These are phyloP conservation scores for Dynastes hyllus DNA, from an alignment of 2,888 invertebrate genomes.

Conservation along the genomic window DNA sequence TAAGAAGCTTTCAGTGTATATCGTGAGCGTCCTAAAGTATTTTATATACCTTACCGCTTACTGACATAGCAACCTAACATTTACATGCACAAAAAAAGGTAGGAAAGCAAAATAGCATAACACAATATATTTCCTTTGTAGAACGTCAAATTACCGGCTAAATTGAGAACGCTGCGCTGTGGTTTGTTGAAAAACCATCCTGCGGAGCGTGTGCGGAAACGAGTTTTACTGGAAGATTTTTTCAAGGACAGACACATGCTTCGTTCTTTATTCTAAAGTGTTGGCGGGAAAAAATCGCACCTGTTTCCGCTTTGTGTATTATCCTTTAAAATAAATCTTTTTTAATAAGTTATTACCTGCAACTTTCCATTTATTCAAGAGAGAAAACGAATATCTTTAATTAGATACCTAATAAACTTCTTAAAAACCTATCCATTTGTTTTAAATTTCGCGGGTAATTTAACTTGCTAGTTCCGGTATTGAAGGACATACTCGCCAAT, in stretches of 20 bases:
- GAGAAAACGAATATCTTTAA: too few relatives aligned
- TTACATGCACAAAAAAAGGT: constrained; percentile 30
- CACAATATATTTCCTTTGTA: constrained; percentile 25
- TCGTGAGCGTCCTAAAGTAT: constrained; percentile 3
- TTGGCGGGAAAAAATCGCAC: neutral
- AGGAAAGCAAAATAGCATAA: constrained; percentile 34
- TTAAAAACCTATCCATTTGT: too few relatives aligned
- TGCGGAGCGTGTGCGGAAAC: too few relatives aligned
- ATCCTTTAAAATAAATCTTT: too few relatives aligned
- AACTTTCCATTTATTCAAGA: too few relatives aligned
- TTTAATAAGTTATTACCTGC: too few relatives aligned
- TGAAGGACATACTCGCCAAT: too few relatives aligned
- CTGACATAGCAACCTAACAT: constrained; percentile 32
- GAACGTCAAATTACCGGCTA: constrained; percentile 45
- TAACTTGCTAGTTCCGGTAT: too few relatives aligned
- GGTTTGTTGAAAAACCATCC: too few relatives aligned
- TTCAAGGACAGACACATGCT: neutral
- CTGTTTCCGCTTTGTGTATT: neutral
- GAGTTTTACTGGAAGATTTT: neutral
- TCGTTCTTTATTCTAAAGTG: neutral
- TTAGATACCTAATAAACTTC: too few relatives aligned
- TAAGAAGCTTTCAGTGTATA: neutral
- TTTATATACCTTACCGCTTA: constrained; percentile 15
- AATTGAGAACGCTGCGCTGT: constrained; percentile 14
- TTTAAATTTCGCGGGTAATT: too few relatives aligned